These are phyloP conservation scores for Incurvaria masculella DNA, from an alignment of 2,888 invertebrate genomes.

Conservation along the genomic window DNA sequence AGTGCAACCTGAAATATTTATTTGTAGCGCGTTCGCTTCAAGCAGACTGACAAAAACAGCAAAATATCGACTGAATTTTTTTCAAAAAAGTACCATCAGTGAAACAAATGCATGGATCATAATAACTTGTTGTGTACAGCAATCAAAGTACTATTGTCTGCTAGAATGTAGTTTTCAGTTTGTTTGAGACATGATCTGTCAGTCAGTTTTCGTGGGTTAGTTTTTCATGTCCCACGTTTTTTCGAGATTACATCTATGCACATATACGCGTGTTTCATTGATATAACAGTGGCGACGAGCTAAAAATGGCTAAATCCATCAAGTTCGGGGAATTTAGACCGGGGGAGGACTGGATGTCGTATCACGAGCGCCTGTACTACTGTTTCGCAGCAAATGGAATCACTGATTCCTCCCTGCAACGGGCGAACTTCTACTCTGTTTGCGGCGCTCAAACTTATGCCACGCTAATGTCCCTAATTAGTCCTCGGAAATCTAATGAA, in stretches of 20 bases:
- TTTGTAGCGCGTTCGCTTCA: neutral
- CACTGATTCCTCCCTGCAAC: neutral
- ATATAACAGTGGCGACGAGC: neutral
- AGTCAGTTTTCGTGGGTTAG: too few species aligned
- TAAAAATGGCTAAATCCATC: neutral
- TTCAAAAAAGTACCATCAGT: too few species aligned
- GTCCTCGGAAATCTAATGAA: neutral
- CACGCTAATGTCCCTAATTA: neutral
- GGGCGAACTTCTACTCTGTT: neutral
- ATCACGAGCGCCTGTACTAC: neutral
- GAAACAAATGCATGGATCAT: too few species aligned
- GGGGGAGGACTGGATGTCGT: neutral
- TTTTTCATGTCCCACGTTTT: too few species aligned
- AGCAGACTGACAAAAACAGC: neutral
- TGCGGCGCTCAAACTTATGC: neutral
- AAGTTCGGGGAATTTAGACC: neutral
- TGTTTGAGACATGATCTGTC: too few species aligned
- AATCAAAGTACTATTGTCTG: too few species aligned
- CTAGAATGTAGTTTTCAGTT: too few species aligned
- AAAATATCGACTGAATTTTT: neutral
- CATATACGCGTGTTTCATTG: too few species aligned
- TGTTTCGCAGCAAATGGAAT: neutral
- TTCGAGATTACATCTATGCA: too few species aligned
- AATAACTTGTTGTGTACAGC: too few species aligned
- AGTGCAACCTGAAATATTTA: neutral